Evolutionary conservation across 2,797 vertebrate species (phyloP), one percentile per base, ranked within the genome.

Genomic region (Lagocephalus sceleratus): DNA sequence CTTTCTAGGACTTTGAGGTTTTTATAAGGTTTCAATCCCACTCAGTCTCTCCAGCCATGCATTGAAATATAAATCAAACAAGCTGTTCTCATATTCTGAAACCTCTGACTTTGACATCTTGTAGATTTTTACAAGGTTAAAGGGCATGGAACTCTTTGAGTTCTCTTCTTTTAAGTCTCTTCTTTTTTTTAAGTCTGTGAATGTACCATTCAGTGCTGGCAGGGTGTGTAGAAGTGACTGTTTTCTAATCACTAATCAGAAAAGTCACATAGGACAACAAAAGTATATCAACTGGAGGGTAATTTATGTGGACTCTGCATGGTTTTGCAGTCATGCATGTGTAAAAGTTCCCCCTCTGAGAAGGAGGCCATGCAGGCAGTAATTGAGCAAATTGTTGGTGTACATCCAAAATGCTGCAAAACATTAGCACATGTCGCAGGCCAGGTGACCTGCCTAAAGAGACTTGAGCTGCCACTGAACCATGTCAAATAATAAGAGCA

Each of bases 291-390:
- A 25, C 16, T 16, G n/a, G n/a, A 64, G n/a, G 47, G 23, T 69
- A 19, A 63, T 65, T 67, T 62, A 6, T 47, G 42, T 39, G 52
- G 16, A 38, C 21, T 60, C 51, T 48, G 58, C 44, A 48, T 40
- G 17, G 60, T 66, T 60, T 21, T 79, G 63, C 47, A 71, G 57
- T 75, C 73, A 78, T 78, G 65, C 79, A 61, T 82, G 74, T n/a
- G n/a, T 73, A 25, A 78, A 68, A 44, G 57, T 46, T 54, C 49
- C 74, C 51, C 49, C 40, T 2, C 40, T 7, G 5, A 40, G 4
- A 55, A 60, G 22, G 55, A 23, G 49, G 23, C 40, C 42, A 20
- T 11, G 8, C 51, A 41, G 32, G 17, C 47, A 54, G 48, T 51
- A 47, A 45, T 21, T 67, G 51, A 76, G 26, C 4, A 26, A 25